Evolutionary conservation across 2,113 vertebrate genomes (phyloP), one percentile per base, ranked within the genome.

Genomic region (Capreolus pygargus): DNA sequence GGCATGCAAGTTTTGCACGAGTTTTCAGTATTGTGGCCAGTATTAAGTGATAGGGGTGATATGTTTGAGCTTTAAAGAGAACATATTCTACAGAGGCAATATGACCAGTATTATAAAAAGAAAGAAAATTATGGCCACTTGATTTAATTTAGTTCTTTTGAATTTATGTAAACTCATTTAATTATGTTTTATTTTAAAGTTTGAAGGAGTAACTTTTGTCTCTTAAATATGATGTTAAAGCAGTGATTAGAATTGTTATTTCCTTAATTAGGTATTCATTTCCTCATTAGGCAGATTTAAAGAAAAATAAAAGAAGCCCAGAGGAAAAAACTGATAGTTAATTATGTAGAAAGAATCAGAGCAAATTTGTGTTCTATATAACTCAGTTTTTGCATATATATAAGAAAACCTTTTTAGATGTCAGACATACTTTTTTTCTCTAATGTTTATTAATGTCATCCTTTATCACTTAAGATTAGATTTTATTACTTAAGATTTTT

Each of bases 151-250:
- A 81, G 25, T 91, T 97, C 33, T 85, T 96, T 93, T 64, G 36
- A 16, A 57, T 92, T 94, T 95, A 92, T 67, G 4, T 92, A 94
- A 33, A 88, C 36, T 86, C 6, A 60, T 61, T 92, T 92, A 47
- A 45, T 39, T 93, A 25, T 74, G 21, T 97, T 94, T 97, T 89
- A 36, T 93, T 95, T 94, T 93, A 91, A 45, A 87, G 12, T 91
- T 94, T 95, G 93, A 96, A 94, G 23, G 9, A 12, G 0, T 79
- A 85, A 52, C 33, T 93, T 90, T 94, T 84, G 15, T 91, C 61
- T 92, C n/a, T 82, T n/a, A 92, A 81, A 36, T 33, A 60, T 88
- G 9, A 78, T 78, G 92, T 39, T 95, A 94, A 95, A 92, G 25
- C 55, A 97, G 3, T 76, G 17, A 67, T 92, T 92, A 94, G 33